These are phyloP conservation scores for Uloborus diversus DNA, from an alignment of 1,140 invertebrate species.

Conservation along the genomic window DNA sequence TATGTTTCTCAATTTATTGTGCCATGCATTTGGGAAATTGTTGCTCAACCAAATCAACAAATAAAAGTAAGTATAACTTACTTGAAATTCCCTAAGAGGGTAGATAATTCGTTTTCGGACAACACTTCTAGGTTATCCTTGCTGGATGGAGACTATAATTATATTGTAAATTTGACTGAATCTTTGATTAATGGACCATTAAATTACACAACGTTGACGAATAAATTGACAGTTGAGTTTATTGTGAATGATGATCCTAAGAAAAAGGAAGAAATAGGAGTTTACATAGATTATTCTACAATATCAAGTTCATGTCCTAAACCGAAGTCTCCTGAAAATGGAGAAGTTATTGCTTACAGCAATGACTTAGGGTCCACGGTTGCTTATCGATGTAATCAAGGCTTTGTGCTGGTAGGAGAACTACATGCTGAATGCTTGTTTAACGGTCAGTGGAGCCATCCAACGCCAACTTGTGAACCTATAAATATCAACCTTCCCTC, in stretches of 20 bases:
- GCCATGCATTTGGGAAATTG: conserved; percentile 53
- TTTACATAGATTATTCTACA: conserved; percentile 47
- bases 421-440: conserved; percentile 39
- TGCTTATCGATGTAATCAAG: conserved; percentile 41
- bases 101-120: conserved; percentile 17
- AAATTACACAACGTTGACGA: conserved; percentile 41
- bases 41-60: conserved; percentile 23
- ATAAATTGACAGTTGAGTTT: conserved; percentile 43
- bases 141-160: conserved; percentile 11
- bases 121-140: conserved; percentile 26
- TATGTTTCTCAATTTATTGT: conserved; percentile 2
- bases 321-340: conserved; percentile 37
- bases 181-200: conserved; percentile 4
- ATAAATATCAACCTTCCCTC: conserved; percentile 1
- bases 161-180: conserved; percentile 38
- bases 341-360: conserved; percentile 16
- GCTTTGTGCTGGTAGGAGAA: conserved; percentile 42
- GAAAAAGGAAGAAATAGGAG: conserved; percentile 15
- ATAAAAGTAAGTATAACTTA: conserved; percentile 24
- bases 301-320: conserved; percentile 27
- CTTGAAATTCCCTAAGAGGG: conserved; percentile 31
- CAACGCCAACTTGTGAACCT: conserved; percentile 32
- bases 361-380: conserved; percentile 42
- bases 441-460: conserved; percentile 46
- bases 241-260: conserved; percentile 6